Percentiles rank a stretch among this genome's conserved stretches.
Evolutionary conservation across 2,797 vertebrate genomes (phyloP).

Genomic region (Orientallactaga sibirica): DNA sequence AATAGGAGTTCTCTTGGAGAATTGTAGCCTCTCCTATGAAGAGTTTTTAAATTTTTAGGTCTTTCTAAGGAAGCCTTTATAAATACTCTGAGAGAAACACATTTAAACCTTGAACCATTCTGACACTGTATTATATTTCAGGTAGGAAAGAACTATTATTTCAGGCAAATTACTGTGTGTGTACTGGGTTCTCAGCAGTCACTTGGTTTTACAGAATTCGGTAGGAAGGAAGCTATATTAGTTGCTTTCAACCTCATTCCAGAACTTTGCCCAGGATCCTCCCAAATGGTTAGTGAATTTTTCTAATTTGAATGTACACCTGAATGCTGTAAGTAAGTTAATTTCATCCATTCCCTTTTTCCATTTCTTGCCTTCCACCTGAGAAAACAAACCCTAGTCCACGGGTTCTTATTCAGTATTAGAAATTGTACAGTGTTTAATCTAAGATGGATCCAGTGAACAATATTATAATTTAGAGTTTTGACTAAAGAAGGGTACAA

Average conservation of each 20-base stretch:
- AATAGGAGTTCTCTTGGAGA: conserved; percentile 34
- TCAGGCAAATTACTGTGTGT: conserved; percentile 47
- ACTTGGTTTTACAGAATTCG: conserved; percentile 58
- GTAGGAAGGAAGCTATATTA: conserved; percentile 64
- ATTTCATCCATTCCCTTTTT: conserved; percentile 56
- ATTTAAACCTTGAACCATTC: conserved; percentile 61
- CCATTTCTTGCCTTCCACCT: conserved; percentile 67
- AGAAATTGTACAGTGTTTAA: conserved; percentile 68
- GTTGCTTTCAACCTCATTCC: conserved; percentile 56
- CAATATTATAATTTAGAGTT: conserved; percentile 78
- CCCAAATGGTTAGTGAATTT: conserved; percentile 49
- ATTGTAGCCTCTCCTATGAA: conserved; percentile 14
- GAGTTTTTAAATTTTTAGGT: conserved; percentile 19
- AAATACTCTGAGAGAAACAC: conserved; percentile 68
- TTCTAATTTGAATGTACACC: conserved; percentile 64
- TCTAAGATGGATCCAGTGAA: conserved; percentile 71
- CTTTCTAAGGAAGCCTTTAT: conserved; percentile 66
- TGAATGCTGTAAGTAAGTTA: conserved; percentile 65
- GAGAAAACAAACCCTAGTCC: conserved; percentile 61
- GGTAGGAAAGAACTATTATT: conserved; percentile 70
- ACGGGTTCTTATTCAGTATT: conserved; percentile 62
- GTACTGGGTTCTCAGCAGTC: conserved; percentile 57
- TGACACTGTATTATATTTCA: conserved; percentile 70
- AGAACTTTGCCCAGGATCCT: conserved; percentile 52
- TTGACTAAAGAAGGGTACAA: conserved; percentile 77